Evolutionary conservation across 2,113 vertebrate species (phyloP), one percentile per base, ranked within the genome.

Genomic region (Passer montanus): DNA sequence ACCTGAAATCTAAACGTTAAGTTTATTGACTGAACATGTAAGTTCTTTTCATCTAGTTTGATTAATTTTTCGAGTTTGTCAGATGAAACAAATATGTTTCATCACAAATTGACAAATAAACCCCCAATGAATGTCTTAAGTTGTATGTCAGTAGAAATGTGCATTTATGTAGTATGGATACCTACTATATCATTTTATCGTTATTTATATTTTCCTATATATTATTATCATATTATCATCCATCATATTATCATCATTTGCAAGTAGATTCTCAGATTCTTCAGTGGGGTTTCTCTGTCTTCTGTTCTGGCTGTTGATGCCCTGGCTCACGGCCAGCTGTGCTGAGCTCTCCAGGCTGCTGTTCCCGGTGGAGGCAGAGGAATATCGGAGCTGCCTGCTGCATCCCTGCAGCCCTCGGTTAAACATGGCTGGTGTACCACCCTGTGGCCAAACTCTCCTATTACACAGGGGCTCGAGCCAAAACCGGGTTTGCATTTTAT

Each of bases 401-500:
- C 97, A 98, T 98, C 98, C 97, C 78, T 52, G 93, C 97, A 93
- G 62, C 97, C 79, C 97, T 98, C 97, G 93, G 97, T 99, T 99
- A 97, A 96, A 96, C 97, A 98, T 98, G 98, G 97, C 90, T 98
- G 96, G 97, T 98, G 94, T 98, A 98, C 99, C 99, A 98, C 98
- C 99, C 98, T 98, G 99, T 99, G 99, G 99, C 98, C 98, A 97
- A 97, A 96, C 96, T 91, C 97, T 88, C 98, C 97, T 97, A 99
- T 97, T 98, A 64, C 99, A 99, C 93, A 96, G 96, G 97, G 97
- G 87, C 81, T 89, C 67, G 17, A 84, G 63, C 49, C 59, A 89
- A 97, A 96, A 92, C 20, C 60, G 53, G 15, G 35, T 76, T 49
- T 68, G 18, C 19, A 0, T 62, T 80, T 70, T 53, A 30, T 30